These are phyloP conservation scores for Chamaea fasciata DNA, from an alignment of 2,113 vertebrate genomes.

Conservation along the genomic window DNA sequence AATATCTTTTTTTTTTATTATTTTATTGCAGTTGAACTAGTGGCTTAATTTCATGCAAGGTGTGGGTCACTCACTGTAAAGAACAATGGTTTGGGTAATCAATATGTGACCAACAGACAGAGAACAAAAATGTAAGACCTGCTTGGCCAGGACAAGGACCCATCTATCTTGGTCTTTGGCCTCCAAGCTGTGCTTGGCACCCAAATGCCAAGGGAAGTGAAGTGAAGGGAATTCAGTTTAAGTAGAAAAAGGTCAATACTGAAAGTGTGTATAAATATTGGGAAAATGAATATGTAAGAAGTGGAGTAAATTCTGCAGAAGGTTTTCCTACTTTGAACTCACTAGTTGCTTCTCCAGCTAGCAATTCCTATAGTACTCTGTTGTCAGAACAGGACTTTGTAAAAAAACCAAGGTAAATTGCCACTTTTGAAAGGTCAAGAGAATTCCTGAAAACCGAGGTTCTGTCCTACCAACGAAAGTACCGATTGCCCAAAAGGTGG, in stretches of 20 bases:
- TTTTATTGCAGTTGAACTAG: background rate
- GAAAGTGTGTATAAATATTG: background rate
- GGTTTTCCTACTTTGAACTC: background rate
- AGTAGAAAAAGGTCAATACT: background rate
- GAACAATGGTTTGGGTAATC: background rate
- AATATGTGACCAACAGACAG: background rate
- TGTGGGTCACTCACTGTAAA: background rate
- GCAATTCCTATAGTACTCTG: accelerated
- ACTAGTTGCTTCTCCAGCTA: background rate
- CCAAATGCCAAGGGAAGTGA: background rate
- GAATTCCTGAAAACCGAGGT: background rate
- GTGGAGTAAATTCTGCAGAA: background rate
- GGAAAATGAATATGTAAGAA: background rate
- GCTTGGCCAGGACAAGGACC: background rate
- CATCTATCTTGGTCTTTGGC: background rate
- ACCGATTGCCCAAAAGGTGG: background rate
- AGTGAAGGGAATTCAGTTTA: background rate
- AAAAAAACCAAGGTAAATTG: background rate
- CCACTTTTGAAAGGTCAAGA: background rate
- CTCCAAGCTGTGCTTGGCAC: background rate
- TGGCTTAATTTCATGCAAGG: background rate
- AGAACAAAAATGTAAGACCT: background rate
- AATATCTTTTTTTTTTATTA: background rate
- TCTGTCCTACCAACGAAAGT: accelerated
- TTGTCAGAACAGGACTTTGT: accelerated